phyloP scores from a whole-genome alignment of 2,113 vertebrate genomes.

The Gobio gobio region DNA sequence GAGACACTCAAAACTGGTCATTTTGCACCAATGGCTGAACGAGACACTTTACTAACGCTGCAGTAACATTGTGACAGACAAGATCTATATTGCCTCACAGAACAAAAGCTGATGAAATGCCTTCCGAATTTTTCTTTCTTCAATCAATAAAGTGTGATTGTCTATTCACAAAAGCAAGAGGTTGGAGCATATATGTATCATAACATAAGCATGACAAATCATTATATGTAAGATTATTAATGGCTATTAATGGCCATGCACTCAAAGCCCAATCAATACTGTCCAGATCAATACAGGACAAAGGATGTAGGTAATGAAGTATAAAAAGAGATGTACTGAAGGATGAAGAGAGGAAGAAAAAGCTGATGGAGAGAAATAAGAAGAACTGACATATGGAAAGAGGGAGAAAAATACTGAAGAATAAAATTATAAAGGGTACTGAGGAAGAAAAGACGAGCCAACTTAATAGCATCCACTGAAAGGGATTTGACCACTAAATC shows the following conservation, averaged over 20 bases:
- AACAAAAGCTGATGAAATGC: slow-evolving; percentile 23
- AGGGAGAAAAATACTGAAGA: neutral
- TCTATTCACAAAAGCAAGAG: neutral
- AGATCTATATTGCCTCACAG: neutral
- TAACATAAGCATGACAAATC: slow-evolving; percentile 27
- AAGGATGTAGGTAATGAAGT: neutral
- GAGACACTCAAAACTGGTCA: neutral
- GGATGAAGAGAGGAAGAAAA: slow-evolving; percentile 3
- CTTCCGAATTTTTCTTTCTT: neutral
- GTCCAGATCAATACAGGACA: slow-evolving; percentile 35
- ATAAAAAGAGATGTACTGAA: neutral
- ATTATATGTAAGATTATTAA: slow-evolving; percentile 26
- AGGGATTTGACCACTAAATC: neutral
- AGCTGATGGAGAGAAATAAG: neutral
- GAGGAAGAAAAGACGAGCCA: neutral
- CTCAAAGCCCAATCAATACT: slow-evolving; percentile 5
- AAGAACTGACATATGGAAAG: neutral
- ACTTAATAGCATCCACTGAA: neutral
- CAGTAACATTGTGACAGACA: neutral
- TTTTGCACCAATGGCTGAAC: slow-evolving; percentile 3
- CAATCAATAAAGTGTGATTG: slow-evolving; percentile 19
- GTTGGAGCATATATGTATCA: slow-evolving; percentile 8
- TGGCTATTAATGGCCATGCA: slow-evolving; percentile 4
- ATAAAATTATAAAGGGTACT: neutral
- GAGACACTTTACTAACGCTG: slow-evolving; percentile 7